Percentiles rank a stretch among this genome's conserved stretches.
These are phyloP conservation scores for Habroteleia sp. DNA, from an alignment of 2,888 invertebrate genomes.

Conservation along the genomic window DNA sequence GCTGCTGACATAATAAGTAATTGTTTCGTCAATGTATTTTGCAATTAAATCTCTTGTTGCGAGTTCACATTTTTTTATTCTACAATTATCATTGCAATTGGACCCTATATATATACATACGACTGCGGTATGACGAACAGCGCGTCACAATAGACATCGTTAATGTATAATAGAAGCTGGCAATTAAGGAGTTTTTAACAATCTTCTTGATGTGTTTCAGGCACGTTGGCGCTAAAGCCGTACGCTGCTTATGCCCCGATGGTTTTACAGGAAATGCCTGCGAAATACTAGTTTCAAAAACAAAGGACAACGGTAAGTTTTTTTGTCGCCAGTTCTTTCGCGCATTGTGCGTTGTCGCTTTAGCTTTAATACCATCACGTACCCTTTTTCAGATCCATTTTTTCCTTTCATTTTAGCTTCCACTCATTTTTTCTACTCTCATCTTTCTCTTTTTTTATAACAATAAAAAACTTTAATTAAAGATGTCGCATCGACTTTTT, in stretches of 20 bases:
- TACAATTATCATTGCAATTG: conserved; percentile 44
- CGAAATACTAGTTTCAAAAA: conserved; percentile 83
- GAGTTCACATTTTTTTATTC: conserved; percentile 26
- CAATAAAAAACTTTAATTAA: conserved; percentile 49
- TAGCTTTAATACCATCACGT: conserved; percentile 40
- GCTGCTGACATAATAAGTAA: conserved; percentile 26
- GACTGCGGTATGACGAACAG: conserved; percentile 33
- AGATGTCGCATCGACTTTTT: conserved; percentile 16
- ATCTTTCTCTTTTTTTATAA: conserved; percentile 8
- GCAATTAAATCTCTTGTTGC: conserved; percentile 26
- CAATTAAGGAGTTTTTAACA: conserved; percentile 50
- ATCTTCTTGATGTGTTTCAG: conserved; percentile 81
- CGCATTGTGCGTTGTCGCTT: conserved; percentile 42
- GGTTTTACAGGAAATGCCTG: conserved; percentile 88
- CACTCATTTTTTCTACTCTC: neutral
- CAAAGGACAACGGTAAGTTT: conserved; percentile 68
- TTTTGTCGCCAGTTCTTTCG: conserved; percentile 43
- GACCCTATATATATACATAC: conserved; percentile 35
- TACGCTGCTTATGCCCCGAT: conserved; percentile 86
- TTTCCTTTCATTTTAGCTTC: conserved; percentile 10
- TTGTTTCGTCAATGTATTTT: conserved; percentile 31
- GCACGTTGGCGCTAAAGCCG: conserved; percentile 89
- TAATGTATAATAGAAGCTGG: conserved; percentile 52
- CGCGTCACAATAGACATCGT: conserved; percentile 49
- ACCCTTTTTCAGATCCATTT: conserved; percentile 6